Evolutionary conservation across 2,113 vertebrate species (phyloP).

Genomic region (Channa argus): DNA sequence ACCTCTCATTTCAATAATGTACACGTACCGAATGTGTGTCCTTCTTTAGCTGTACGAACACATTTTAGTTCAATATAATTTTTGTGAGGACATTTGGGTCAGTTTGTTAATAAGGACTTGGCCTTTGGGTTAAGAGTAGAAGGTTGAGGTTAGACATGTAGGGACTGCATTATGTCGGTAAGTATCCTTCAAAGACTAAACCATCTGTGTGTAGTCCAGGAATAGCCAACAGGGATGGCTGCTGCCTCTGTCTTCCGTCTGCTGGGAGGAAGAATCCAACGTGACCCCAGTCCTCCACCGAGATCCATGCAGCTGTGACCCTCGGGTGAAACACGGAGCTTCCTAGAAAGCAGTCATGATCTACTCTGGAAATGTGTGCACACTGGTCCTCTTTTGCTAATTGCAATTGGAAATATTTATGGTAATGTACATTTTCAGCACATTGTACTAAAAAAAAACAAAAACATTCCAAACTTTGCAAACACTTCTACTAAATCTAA

Average conservation of each 20-base stretch:
- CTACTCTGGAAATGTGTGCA: constrained; percentile 12
- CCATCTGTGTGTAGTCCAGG: constrained; percentile 32
- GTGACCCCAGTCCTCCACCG: constrained; percentile 42
- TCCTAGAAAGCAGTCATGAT: constrained; percentile 52
- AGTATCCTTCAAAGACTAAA: neutral
- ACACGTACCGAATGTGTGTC: constrained; percentile 23
- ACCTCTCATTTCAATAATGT: constrained; percentile 17
- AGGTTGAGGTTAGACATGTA: too few species aligned
- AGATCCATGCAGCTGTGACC: constrained; percentile 47
- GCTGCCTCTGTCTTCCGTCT: constrained; percentile 52
- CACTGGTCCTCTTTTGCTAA: neutral
- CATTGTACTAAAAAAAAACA: too few species aligned
- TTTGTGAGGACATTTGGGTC: too few species aligned
- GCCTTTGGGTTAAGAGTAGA: too few species aligned
- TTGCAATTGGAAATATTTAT: too few species aligned
- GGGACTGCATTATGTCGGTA: too few species aligned
- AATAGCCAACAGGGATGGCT: constrained; percentile 62
- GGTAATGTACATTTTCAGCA: neutral
- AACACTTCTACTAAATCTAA: neutral
- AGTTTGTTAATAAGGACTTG: too few species aligned
- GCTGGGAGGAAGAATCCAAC: constrained; percentile 54
- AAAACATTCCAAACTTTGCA: too few species aligned
- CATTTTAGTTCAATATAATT: too few species aligned
- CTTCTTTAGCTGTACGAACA: too few species aligned
- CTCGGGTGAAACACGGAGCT: constrained; percentile 37